Percentiles rank a stretch among this genome's conserved stretches.
phyloP scores from a whole-genome alignment of 1,140 invertebrate genomes.

The Stegodyphus mimosarum region DNA sequence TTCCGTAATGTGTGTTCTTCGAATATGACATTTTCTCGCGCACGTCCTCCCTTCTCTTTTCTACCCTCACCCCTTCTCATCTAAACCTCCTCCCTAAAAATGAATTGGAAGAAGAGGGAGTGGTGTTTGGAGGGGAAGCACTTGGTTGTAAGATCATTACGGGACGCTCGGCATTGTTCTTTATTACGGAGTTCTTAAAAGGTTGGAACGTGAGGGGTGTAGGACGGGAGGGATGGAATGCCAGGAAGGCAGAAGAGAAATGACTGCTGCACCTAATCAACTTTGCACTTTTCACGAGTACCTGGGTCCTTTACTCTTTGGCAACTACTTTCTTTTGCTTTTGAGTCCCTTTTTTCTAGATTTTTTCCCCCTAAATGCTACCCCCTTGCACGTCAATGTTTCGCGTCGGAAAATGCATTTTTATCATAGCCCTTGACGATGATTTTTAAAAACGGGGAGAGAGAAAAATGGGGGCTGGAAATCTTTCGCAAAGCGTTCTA shows the following conservation, averaged over 20 bases:
- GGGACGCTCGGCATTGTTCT: conserved; percentile 46
- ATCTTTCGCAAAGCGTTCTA: conserved; percentile 51
- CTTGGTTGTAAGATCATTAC: conserved; percentile 54
- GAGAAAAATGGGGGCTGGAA: background rate
- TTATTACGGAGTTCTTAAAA: conserved; percentile 55
- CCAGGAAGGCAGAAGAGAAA: conserved; percentile 24
- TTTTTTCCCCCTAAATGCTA: background rate
- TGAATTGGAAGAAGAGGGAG: conserved; percentile 22
- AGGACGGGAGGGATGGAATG: background rate
- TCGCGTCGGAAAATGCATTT: conserved; percentile 50
- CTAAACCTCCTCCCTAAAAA: conserved; percentile 27
- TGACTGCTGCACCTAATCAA: conserved; percentile 58
- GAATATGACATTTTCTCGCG: conserved; percentile 59
- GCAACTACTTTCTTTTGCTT: background rate
- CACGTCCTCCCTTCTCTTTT: background rate
- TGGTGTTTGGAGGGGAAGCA: conserved; percentile 14
- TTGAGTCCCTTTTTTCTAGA: background rate
- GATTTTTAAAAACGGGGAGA: conserved; percentile 7
- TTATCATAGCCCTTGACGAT: conserved; percentile 27
- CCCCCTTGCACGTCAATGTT: conserved; percentile 5
- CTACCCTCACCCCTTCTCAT: background rate
- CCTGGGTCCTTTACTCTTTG: conserved; percentile 9
- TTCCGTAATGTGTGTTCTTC: conserved; percentile 60
- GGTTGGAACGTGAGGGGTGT: conserved; percentile 1
- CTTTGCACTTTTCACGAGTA: conserved; percentile 57